Percentiles rank a stretch among this genome's conserved stretches.
These are phyloP conservation scores for Cloeon dipterum DNA, from an alignment of 2,888 invertebrate genomes.

Conservation along the genomic window DNA sequence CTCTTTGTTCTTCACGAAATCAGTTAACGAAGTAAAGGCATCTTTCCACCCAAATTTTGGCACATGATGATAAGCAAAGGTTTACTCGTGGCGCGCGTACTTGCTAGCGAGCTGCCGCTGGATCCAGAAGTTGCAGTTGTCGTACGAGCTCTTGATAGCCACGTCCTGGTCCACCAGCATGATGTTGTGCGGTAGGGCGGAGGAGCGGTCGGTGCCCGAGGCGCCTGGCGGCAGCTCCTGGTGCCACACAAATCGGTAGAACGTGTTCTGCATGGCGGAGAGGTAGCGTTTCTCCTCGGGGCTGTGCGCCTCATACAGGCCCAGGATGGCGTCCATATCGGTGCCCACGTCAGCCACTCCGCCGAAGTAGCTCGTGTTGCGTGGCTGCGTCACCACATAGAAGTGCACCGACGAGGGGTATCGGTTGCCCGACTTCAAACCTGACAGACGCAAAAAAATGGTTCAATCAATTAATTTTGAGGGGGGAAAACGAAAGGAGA, in stretches of 20 bases:
- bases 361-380: not conserved
- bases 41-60: no score
- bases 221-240: not conserved
- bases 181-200: not conserved
- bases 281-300: not conserved
- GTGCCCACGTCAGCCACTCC: not conserved
- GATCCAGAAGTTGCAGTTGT: not conserved
- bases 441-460: no score
- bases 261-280: not conserved
- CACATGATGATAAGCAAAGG: no score
- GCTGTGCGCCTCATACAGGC: not conserved
- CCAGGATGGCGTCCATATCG: not conserved
- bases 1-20: no score
- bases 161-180: slow-evolving; percentile 1
- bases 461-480: no score
- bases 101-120: not conserved
- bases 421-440: no score
- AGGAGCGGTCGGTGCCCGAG: not conserved
- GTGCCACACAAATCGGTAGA: slow-evolving; percentile 1
- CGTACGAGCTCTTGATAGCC: not conserved
- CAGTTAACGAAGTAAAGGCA: no score
- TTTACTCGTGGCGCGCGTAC: not conserved
- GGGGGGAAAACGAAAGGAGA: no score
- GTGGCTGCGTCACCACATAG: not conserved
- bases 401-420: not conserved